phyloP scores from a whole-genome alignment of 2,888 invertebrate species.

The Tricholauxania praeusta region DNA sequence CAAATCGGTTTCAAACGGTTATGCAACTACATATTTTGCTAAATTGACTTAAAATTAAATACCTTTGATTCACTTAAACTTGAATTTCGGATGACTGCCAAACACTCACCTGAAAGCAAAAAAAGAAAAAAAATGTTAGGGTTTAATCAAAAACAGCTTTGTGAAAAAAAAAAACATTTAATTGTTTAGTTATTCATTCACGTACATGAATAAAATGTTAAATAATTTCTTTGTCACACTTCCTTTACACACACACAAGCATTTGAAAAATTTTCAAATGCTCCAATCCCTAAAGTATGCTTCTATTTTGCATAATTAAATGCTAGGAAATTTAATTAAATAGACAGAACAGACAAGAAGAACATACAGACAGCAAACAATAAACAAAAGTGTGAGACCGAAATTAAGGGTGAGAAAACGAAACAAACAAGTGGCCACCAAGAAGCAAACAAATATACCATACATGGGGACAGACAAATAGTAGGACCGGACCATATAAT shows the following conservation, averaged over 20 bases:
- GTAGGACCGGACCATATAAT: constrained; percentile 14
- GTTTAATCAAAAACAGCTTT: too few species aligned
- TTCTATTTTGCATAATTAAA: constrained; percentile 26
- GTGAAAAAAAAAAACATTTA: too few species aligned
- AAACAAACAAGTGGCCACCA: constrained; percentile 12
- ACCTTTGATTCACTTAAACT: too few species aligned
- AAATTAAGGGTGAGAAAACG: not conserved
- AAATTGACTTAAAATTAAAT: too few species aligned
- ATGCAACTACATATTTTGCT: too few species aligned
- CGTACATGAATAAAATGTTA: too few species aligned
- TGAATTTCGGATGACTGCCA: too few species aligned
- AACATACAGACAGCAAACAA: constrained; percentile 11
- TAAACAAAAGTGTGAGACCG: not conserved
- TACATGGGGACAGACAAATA: not conserved
- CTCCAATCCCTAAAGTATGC: not conserved
- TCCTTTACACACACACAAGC: not conserved
- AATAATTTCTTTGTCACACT: too few species aligned
- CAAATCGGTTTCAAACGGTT: too few species aligned
- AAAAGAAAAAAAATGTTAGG: too few species aligned
- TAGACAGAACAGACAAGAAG: not conserved
- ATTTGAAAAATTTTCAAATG: not conserved
- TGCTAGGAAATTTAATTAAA: constrained; percentile 25
- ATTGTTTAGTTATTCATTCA: too few species aligned
- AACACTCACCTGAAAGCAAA: too few species aligned
- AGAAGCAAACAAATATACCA: not conserved